Base-by-base conservation (phyloP, 1,140 invertebrate genomes). In the Apolygus lucorum region DNA sequence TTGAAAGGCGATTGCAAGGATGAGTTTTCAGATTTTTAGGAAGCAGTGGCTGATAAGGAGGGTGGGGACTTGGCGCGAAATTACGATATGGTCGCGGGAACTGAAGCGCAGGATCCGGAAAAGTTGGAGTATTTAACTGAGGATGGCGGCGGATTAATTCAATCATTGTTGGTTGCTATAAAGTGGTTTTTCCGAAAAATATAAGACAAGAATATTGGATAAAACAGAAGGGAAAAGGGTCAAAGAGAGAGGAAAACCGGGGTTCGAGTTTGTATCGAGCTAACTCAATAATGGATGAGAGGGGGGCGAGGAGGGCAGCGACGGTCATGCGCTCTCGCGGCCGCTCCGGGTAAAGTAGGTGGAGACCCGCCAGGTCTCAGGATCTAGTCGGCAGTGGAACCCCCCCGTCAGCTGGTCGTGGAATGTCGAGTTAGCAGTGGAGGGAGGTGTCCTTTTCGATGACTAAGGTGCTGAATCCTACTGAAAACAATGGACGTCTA, bases 341-440 rank as follows among this genome's bases (percentile, higher is more conserved):
- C 29, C 8, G 13, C 1, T 21, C 69, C n/a, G 52, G 54, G 29
- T 26, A 54, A 24, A 34, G 21, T 26, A 52, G 34, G 52, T 42
- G n/a, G 62, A 25, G 28, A 22, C 21, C 54, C 54, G 54, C 11
- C 54, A 4, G 13, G 54, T 17, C 11, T 4, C 54, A 8, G 11
- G 54, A 59, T 59, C 54, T 4, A 59, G 54, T 59, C 54, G 22
- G 54, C 54, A 13, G 54, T 59, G 54, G 54, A 49, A 49, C 8
- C 11, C 22, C 54, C 13, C 11, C 11, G 54, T 59, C 54, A 59
- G 54, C 54, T 59, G 54, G 11, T 29, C 26, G 27, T 49, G 67
- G 34, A 52, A 68, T 63, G 68, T 69, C 59, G n/a, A 69, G 68
- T 63, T 64, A 63, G 68, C 59, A 69, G 29, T 69, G 68, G 59